A percentile compares a stretch with the other conserved stretches of the same genome.
Evolutionary conservation across 2,888 invertebrate genomes (phyloP).

Genomic region (Drosophila ezoana): DNA sequence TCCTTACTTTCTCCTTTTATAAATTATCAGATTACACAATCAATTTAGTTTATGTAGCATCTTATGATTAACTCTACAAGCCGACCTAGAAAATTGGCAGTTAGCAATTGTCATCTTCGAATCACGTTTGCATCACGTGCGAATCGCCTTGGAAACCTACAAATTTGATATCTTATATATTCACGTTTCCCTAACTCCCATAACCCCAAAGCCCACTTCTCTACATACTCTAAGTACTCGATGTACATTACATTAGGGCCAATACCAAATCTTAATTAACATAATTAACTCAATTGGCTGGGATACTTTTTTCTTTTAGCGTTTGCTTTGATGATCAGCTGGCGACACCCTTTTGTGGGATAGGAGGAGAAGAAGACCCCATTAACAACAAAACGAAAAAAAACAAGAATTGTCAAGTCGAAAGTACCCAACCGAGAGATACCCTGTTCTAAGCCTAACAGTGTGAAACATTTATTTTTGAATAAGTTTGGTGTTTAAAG

Average conservation of each 20-base stretch:
- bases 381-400: conserved; percentile 25
- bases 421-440: background rate
- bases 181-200: conserved; percentile 26
- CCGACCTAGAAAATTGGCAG: background rate
- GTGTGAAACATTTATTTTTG: no score
- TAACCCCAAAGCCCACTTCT: conserved; percentile 21
- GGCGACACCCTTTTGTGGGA: conserved; percentile 3
- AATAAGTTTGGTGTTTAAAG: no score
- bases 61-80: background rate
- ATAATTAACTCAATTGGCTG: conserved; percentile 40
- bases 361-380: conserved; percentile 3
- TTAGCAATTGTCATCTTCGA: conserved; percentile 18
- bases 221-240: conserved; percentile 8
- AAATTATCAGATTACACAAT: no score
- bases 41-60: conserved; percentile 1
- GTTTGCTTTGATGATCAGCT: conserved; percentile 41
- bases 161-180: conserved; percentile 22
- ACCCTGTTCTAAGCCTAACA: background rate
- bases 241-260: conserved; percentile 41
- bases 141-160: conserved; percentile 34
- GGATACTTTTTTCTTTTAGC: conserved; percentile 6
- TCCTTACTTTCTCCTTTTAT: no score
- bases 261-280: conserved; percentile 56
- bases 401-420: no score
- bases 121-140: conserved; percentile 32